Conservation (phyloP, 2,888 invertebrate genomes). For the Cheilosia variabilis region DNA sequence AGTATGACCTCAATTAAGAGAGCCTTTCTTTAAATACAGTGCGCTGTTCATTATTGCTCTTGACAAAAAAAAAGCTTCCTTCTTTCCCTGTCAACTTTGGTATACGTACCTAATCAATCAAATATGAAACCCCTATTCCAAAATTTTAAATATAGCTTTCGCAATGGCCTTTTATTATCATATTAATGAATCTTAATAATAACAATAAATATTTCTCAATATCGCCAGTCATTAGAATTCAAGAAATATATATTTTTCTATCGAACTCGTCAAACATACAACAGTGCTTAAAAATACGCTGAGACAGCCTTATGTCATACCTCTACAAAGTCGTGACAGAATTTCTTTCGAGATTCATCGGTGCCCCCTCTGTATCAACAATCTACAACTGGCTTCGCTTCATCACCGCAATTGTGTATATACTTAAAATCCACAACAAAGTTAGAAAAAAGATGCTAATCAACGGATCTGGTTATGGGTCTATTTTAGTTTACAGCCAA, state of each 20-base stretch:
- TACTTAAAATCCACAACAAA: not conserved
- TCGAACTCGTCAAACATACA: conserved; percentile 54
- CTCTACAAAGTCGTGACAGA: conserved; percentile 61
- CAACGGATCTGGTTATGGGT: conserved; percentile 5
- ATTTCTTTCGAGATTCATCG: conserved; percentile 44
- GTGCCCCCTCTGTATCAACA: conserved; percentile 19
- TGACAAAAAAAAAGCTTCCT: no score
- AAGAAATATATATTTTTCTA: conserved; percentile 40
- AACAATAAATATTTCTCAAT: conserved; percentile 53
- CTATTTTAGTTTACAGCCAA: not conserved
- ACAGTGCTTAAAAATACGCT: conserved; percentile 43
- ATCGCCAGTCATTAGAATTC: conserved; percentile 16
- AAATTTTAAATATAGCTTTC: conserved; percentile 1
- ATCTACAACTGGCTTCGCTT: conserved; percentile 32
- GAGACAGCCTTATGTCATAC: conserved; percentile 35
- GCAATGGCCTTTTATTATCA: conserved; percentile 48
- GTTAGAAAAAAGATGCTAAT: conserved; percentile 44
- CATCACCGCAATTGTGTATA: conserved; percentile 31
- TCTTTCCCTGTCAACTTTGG: not conserved
- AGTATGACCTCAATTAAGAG: no score
- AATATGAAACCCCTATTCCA: not conserved
- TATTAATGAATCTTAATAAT: conserved; percentile 42
- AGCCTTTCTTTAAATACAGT: no score
- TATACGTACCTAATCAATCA: not conserved
- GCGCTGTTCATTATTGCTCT: no score